Evolutionary conservation across 2,888 invertebrate genomes (phyloP).

Genomic region (Tenthredo scrophulariae): DNA sequence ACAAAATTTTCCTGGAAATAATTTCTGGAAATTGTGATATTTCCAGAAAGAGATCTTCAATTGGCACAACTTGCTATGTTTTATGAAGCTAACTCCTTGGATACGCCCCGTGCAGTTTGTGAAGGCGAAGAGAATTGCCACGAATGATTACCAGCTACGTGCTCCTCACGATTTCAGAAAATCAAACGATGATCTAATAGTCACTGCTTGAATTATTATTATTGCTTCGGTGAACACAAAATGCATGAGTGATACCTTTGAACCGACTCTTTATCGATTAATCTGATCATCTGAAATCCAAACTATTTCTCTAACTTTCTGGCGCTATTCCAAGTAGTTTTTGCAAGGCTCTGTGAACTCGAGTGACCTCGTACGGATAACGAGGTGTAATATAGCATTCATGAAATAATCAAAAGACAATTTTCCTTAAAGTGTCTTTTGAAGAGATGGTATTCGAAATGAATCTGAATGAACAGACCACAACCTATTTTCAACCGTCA

Average conservation of each 20-base stretch:
- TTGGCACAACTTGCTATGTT: background rate
- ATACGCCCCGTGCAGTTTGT: slow-evolving; percentile 30
- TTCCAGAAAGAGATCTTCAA: background rate
- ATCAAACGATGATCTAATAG: slow-evolving; percentile 27
- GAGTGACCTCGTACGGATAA: background rate
- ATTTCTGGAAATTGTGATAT: slow-evolving; percentile 11
- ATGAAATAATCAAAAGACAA: background rate
- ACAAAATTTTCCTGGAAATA: background rate
- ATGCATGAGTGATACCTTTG: background rate
- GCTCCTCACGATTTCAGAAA: slow-evolving; percentile 9
- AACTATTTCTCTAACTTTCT: background rate
- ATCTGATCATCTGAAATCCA: background rate
- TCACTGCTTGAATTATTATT: background rate
- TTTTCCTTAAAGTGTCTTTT: background rate
- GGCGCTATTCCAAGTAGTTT: slow-evolving; percentile 24
- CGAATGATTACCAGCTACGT: slow-evolving; percentile 31
- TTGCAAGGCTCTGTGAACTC: background rate
- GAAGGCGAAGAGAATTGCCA: slow-evolving; percentile 32
- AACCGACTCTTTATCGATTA: slow-evolving; percentile 12
- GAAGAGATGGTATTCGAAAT: background rate
- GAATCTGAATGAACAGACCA: background rate
- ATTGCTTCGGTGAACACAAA: background rate
- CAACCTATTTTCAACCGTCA: background rate
- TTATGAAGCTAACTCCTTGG: slow-evolving; percentile 10
- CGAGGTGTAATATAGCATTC: background rate